Evolutionary conservation across 2,797 vertebrate species (phyloP).

Genomic region (Rachycentron canadum): DNA sequence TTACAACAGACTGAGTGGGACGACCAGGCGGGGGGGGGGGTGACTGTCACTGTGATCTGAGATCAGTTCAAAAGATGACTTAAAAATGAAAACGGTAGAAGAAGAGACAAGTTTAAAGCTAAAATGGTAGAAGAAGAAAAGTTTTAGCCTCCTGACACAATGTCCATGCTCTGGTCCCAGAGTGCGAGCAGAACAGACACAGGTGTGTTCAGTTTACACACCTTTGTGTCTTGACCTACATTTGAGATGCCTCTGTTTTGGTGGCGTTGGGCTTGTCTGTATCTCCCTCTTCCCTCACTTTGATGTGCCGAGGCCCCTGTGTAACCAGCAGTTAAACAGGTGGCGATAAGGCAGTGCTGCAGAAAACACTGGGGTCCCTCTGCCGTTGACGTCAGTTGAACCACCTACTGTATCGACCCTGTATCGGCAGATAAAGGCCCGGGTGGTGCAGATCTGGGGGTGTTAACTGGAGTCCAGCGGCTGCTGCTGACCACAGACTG

Average conservation of each 20-base stretch:
- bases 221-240: not conserved
- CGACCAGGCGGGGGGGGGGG: no score
- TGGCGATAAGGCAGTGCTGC: not conserved
- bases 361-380: not conserved
- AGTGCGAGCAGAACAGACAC: no score
- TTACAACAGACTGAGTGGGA: not conserved
- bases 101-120: no score
- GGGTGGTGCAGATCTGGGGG: not conserved
- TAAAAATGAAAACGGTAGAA: no score
- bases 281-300: not conserved
- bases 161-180: no score
- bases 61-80: no score
- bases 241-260: not conserved
- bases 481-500: slow-evolving; percentile 4
- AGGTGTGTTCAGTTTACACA: not conserved
- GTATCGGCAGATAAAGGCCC: slow-evolving; percentile 7
- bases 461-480: not conserved
- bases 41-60: no score
- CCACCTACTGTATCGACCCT: not conserved
- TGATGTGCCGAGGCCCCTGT: not conserved
- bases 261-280: not conserved
- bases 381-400: not conserved
- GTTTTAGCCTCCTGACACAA: no score
- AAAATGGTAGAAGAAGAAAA: no score
- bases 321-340: not conserved